Base-by-base conservation (phyloP, 2,888 invertebrate genomes). In the Leptura quadrifasciata region DNA sequence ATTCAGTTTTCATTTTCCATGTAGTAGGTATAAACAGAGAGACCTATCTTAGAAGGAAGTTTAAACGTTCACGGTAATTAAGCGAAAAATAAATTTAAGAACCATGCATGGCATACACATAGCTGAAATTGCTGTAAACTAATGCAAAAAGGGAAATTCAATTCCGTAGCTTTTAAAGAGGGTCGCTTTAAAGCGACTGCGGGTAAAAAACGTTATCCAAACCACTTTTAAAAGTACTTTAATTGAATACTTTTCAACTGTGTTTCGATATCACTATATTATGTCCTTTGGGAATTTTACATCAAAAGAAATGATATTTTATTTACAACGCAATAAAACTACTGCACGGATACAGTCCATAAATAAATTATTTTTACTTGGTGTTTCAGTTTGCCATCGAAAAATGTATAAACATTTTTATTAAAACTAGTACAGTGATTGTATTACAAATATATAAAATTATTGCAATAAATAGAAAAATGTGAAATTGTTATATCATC, bases 201-300 rank as follows among this genome's bases (percentile, higher is more conserved):
- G 70, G 3, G 58, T 20, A 75, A 75, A 75, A 75, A 61, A 63
- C 54, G 21, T 58, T 39, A 24, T 61, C 17, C 61, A 20, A 52
- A 61, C 61, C 61, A 71, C 74, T 79, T 74, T 54, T 68, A 72
- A 79, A 79, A 74, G 76, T 76, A 72, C 74, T 73, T 72, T 77
- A 79, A 76, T 77, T 77, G 75, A 76, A 76, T 73, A 74, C 76
- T 76, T 76, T 75, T 60, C 24, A 31, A 71, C 47, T 47, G 61
- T 39, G 47, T 71, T 60, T 61, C 61, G 52, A 71, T 71, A 71
- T 61, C 65, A 24, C 65, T 70, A 67, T 58, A n/a, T n/a, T n/a
- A 70, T 72, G 61, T 72, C 69, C 64, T 69, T 76, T 76, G 74
- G 73, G 63, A 63, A 47, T 71, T 65, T 69, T 60, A 57, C 39